phyloP scores from a whole-genome alignment of 1,140 invertebrate genomes.

The Branchinecta lynchi region DNA sequence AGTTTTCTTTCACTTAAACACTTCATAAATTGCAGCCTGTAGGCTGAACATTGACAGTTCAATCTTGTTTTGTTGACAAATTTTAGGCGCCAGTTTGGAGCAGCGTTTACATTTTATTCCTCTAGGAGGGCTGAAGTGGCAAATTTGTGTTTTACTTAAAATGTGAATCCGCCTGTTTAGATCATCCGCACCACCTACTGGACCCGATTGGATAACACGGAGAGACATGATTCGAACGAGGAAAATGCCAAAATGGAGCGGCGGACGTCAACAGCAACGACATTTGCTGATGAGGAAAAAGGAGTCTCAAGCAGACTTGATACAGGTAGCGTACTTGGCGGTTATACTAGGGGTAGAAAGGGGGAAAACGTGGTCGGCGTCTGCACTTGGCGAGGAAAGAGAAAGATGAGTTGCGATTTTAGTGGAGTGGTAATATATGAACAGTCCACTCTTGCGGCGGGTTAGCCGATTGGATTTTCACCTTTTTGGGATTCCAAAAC shows the following conservation, averaged over 20 bases:
- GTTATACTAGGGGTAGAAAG: background rate
- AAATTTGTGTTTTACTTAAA: too few species aligned
- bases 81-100: too few species aligned
- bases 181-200: background rate
- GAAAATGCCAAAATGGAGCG: background rate
- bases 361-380: background rate
- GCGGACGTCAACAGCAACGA: background rate
- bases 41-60: too few species aligned
- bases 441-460: background rate
- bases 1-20: too few species aligned
- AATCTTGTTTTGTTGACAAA: too few species aligned
- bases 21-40: too few species aligned
- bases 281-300: background rate
- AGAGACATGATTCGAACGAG: conserved; percentile 2
- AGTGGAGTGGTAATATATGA: background rate
- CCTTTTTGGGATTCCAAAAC: too few species aligned
- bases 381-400: background rate
- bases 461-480: too few species aligned
- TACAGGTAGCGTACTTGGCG: background rate
- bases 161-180: background rate
- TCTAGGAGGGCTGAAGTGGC: too few species aligned
- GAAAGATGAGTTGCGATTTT: background rate
- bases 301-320: background rate
- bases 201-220: background rate
- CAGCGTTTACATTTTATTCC: too few species aligned